phyloP scores from a whole-genome alignment of 2,113 vertebrate species.

The Actenoides hombroni region DNA sequence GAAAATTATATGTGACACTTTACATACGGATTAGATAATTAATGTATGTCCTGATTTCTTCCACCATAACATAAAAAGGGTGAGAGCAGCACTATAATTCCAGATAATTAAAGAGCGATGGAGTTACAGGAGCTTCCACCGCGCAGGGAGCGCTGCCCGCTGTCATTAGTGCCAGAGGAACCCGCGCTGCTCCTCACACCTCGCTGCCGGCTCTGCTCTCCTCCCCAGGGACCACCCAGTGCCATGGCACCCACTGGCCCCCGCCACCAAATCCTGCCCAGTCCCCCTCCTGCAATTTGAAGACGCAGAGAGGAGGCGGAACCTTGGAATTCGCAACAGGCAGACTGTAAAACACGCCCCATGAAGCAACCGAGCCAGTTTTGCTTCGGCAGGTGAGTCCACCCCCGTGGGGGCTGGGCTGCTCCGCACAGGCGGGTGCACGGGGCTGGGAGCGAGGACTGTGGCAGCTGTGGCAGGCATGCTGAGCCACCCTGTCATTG shows the following conservation, averaged over 20 bases:
- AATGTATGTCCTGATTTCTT: slow-evolving; percentile 70
- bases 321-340: fast-evolving
- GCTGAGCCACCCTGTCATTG: fast-evolving
- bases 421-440: fast-evolving
- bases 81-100: slow-evolving; percentile 62
- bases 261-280: background rate
- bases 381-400: background rate
- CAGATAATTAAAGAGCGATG: slow-evolving; percentile 73
- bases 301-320: background rate
- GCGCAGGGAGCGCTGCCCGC: slow-evolving; percentile 26
- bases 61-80: slow-evolving; percentile 56
- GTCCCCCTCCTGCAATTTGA: background rate
- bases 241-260: fast-evolving
- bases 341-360: background rate
- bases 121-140: slow-evolving; percentile 2
- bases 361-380: fast-evolving
- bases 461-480: background rate
- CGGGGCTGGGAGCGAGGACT: fast-evolving
- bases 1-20: slow-evolving; percentile 71
- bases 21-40: slow-evolving; percentile 77
- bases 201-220: background rate
- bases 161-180: background rate
- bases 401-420: background rate
- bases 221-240: background rate
- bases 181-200: slow-evolving; percentile 44